phyloP scores from a whole-genome alignment of 2,888 invertebrate species.

The Chirona hameri region DNA sequence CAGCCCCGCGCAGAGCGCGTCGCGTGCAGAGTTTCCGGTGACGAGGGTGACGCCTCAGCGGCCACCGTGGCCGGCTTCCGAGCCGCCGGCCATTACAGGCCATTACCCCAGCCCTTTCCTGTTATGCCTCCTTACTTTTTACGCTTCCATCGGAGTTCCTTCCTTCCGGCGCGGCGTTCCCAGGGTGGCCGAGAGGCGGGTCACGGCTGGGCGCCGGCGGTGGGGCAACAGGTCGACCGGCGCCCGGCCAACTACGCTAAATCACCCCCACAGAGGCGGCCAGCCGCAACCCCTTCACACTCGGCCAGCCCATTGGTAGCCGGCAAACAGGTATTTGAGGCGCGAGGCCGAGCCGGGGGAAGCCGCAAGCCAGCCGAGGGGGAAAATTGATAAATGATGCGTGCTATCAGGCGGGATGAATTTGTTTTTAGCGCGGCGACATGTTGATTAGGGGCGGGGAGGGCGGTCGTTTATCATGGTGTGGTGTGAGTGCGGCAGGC shows the following conservation, averaged over 20 bases:
- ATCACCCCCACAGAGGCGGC: background rate
- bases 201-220: background rate
- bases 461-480: background rate
- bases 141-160: background rate
- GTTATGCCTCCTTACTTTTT: slow-evolving; percentile 11
- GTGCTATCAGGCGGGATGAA: background rate
- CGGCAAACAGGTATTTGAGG: background rate
- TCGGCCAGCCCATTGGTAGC: background rate
- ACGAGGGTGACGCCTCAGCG: background rate
- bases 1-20: background rate
- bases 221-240: slow-evolving; percentile 12
- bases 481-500: background rate
- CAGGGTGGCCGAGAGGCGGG: background rate
- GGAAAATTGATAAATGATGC: slow-evolving; percentile 25
- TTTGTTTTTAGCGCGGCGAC: slow-evolving; percentile 12
- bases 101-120: slow-evolving; percentile 22
- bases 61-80: background rate
- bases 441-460: background rate
- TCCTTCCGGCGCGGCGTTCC: slow-evolving; percentile 7
- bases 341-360: background rate
- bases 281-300: background rate
- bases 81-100: background rate
- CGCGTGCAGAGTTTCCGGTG: background rate
- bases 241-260: background rate
- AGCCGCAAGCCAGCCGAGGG: background rate